Conservation (phyloP, 2,113 vertebrate species). For the Procavia capensis region DNA sequence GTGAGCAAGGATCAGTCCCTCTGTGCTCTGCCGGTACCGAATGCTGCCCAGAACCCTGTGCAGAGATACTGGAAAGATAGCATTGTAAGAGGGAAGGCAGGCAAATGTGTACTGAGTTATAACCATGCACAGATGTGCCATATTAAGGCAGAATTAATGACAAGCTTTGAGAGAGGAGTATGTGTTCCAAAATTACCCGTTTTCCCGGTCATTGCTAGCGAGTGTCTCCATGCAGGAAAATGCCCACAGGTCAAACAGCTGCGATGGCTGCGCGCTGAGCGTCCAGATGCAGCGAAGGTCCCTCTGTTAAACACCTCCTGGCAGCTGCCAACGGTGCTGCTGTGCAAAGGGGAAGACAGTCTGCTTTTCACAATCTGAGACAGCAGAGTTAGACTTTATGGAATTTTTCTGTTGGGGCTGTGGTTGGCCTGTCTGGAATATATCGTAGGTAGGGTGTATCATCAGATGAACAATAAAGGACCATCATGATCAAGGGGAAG, state of each 20-base stretch:
- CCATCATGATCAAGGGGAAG: neutral
- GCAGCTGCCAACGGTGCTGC: neutral
- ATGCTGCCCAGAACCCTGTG: neutral
- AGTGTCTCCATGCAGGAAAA: neutral
- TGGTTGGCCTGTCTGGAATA: neutral
- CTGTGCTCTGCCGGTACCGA: neutral
- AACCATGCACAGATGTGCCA: neutral
- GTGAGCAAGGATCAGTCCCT: constrained; percentile 40
- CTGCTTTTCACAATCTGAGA: neutral
- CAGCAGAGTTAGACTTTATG: neutral
- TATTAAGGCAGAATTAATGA: neutral
- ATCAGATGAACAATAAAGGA: neutral
- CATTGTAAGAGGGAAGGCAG: neutral
- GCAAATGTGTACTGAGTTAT: neutral
- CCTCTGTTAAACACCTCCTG: neutral
- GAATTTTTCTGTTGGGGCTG: neutral
- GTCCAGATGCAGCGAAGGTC: neutral
- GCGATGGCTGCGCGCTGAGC: neutral
- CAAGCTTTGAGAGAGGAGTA: neutral
- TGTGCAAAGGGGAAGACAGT: neutral
- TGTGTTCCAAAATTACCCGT: neutral
- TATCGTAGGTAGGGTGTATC: neutral
- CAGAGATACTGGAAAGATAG: neutral
- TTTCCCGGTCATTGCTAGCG: neutral
- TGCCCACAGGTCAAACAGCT: neutral